These are phyloP conservation scores for Gallinago nigripennis DNA, from an alignment of 2,797 vertebrate genomes.

Conservation along the genomic window DNA sequence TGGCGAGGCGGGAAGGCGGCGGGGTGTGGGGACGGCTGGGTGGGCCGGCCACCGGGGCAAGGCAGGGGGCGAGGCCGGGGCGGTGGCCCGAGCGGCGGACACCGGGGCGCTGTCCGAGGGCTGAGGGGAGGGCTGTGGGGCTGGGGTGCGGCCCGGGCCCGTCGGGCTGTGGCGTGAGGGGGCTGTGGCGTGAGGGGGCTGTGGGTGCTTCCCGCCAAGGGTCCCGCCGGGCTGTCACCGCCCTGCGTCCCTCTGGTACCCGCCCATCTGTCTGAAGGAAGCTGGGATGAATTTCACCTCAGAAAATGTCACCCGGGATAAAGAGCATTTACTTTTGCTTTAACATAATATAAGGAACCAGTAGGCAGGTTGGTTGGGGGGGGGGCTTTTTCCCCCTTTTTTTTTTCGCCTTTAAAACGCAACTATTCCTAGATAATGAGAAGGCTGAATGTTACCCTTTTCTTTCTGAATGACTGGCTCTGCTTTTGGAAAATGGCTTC, in stretches of 20 bases:
- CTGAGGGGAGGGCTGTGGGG: neutral
- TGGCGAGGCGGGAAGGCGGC: neutral
- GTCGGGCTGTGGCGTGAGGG: neutral
- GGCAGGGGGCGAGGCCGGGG: neutral
- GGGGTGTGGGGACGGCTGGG: neutral
- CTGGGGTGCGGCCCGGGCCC: neutral
- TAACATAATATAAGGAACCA: neutral
- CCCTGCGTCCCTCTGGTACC: too few relatives aligned
- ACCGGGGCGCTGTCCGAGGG: too few relatives aligned
- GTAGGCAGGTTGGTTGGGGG: neutral
- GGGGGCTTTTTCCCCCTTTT: accelerated
- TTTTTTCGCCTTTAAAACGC: neutral
- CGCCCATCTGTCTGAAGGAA: neutral
- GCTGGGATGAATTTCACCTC: neutral
- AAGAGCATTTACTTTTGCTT: neutral
- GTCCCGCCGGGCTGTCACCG: neutral
- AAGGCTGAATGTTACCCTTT: neutral
- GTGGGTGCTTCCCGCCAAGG: neutral
- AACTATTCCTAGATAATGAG: neutral
- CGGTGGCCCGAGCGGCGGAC: neutral
- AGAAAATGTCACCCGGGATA: neutral
- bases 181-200: neutral
- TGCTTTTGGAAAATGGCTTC: neutral
- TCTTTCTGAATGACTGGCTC: neutral
- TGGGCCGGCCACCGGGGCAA: too few relatives aligned